Conservation (phyloP, 2,113 vertebrate species). For the Dicentrarchus labrax region DNA sequence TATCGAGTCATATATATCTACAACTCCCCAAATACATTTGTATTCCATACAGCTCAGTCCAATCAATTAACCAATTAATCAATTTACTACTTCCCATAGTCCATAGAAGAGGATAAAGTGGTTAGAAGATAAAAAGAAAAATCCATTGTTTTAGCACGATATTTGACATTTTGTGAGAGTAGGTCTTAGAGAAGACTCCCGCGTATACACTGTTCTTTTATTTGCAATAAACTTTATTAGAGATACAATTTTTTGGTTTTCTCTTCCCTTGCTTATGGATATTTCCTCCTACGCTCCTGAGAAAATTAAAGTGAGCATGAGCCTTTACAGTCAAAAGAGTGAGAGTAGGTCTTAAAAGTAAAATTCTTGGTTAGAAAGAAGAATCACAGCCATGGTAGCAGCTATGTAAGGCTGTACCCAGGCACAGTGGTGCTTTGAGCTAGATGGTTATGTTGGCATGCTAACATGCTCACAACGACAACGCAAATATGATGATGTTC, state of each 20-base stretch:
- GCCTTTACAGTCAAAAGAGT: no score
- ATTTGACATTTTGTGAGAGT: slow-evolving; percentile 32
- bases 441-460: background rate
- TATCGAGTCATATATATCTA: no score
- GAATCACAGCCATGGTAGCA: background rate
- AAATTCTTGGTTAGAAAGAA: background rate
- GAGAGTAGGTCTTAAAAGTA: background rate
- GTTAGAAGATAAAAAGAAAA: slow-evolving; percentile 15
- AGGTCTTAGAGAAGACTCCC: background rate
- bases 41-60: no score
- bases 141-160: slow-evolving; percentile 19
- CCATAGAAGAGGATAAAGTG: slow-evolving; percentile 30
- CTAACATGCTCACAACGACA: background rate
- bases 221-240: no score
- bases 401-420: no score
- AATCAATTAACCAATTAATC: slow-evolving; percentile 54
- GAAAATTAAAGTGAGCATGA: no score
- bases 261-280: no score
- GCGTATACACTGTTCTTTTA: no score
- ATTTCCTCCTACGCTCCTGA: no score
- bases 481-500: background rate
- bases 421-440: no score
- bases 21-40: no score
- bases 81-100: slow-evolving; percentile 29
- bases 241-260: no score